Evolutionary conservation across 2,797 vertebrate genomes (phyloP).

Genomic region (Parotocinclus haroldoi): DNA sequence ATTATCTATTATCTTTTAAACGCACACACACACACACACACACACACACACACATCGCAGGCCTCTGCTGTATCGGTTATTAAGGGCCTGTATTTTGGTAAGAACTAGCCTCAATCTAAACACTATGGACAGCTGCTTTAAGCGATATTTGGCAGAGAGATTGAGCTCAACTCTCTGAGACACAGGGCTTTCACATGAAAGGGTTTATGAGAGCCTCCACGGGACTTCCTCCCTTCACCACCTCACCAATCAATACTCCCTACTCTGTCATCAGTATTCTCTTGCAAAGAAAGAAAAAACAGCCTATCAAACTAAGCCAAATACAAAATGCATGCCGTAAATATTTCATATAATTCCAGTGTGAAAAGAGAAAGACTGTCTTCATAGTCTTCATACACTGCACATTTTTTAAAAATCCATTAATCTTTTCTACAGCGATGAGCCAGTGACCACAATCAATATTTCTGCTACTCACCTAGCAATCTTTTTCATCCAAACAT

Average conservation of each 20-base stretch:
- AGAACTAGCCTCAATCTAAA: conserved; percentile 28
- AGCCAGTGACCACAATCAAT: conserved; percentile 41
- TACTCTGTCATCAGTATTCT: conserved; percentile 47
- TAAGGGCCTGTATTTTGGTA: conserved; percentile 20
- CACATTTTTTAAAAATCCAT: conserved; percentile 46
- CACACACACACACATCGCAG: conserved; percentile 5
- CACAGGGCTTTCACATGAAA: conserved; percentile 44
- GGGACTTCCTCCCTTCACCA: conserved; percentile 34
- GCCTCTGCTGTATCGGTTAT: conserved; percentile 23
- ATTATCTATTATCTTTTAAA: conserved; percentile 5
- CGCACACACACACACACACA: conserved; percentile 11
- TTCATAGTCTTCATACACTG: conserved; percentile 31
- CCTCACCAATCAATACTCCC: conserved; percentile 43
- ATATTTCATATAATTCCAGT: conserved; percentile 51
- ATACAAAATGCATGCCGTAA: conserved; percentile 44
- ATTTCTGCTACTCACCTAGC: conserved; percentile 34
- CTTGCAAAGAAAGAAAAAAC: conserved; percentile 39
- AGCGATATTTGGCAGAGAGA: conserved; percentile 40
- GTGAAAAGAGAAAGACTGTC: conserved; percentile 23
- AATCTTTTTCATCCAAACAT: conserved; percentile 37
- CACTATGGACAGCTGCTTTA: conserved; percentile 41
- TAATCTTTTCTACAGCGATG: conserved; percentile 34
- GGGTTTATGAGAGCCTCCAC: conserved; percentile 32
- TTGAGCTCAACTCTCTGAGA: conserved; percentile 30
- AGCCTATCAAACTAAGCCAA: conserved; percentile 39